Percentiles rank a stretch among this genome's conserved stretches.
phyloP scores from a whole-genome alignment of 2,888 invertebrate species.

The Tiphia femorata region DNA sequence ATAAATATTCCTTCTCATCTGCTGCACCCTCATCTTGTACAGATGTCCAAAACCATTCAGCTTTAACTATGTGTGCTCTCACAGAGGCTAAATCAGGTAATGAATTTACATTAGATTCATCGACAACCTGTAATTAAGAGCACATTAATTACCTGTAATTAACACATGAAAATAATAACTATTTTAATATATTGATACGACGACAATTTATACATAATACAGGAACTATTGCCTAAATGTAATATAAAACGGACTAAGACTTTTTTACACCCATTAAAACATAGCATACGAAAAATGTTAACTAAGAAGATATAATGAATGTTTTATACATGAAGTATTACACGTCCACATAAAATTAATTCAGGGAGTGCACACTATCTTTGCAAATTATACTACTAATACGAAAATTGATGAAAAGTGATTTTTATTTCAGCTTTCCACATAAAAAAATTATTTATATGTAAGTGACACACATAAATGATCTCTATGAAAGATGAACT shows the following conservation, averaged over 20 bases:
- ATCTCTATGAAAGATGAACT: no score
- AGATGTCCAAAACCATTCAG: slow-evolving; percentile 99
- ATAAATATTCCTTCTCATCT: slow-evolving; percentile 90
- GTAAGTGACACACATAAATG: background rate
- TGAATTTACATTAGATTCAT: slow-evolving; percentile 80
- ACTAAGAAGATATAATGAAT: background rate
- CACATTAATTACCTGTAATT: no score
- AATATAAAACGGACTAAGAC: no score
- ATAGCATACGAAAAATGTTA: background rate
- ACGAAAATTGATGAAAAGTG: no score
- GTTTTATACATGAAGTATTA: background rate
- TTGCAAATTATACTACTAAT: no score
- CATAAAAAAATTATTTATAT: background rate
- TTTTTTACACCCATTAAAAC: no score
- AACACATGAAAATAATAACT: slow-evolving; percentile 26
- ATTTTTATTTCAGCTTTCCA: no score
- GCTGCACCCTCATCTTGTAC: slow-evolving; percentile 96
- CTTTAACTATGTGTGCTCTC: slow-evolving; percentile 84
- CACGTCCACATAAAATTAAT: background rate
- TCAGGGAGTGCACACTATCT: no score
- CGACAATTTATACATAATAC: background rate
- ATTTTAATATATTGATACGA: background rate
- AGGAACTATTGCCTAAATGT: no score
- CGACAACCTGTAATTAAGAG: slow-evolving; percentile 88
- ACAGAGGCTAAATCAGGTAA: slow-evolving; percentile 79